Percentiles rank a stretch among this genome's conserved stretches.
Evolutionary conservation across 2,888 invertebrate genomes (phyloP).

Genomic region (Drosophila peninsularis): DNA sequence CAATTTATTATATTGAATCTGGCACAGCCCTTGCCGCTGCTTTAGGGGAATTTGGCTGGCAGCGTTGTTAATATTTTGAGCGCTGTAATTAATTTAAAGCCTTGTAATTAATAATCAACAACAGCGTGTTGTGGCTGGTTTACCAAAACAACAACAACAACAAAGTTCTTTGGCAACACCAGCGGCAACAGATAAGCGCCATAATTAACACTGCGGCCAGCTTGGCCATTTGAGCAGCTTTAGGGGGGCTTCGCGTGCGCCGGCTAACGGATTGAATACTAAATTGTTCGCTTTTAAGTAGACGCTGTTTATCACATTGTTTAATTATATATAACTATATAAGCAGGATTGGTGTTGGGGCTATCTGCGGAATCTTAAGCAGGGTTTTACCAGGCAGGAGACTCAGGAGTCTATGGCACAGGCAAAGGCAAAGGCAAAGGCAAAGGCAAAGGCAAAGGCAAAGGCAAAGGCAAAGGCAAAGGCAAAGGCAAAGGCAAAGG

Average conservation of each 20-base stretch:
- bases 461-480: too few relatives aligned
- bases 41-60: slow-evolving; percentile 38
- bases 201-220: slow-evolving; percentile 76
- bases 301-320: neutral
- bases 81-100: slow-evolving; percentile 77
- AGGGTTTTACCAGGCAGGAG: too few relatives aligned
- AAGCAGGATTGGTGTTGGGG: neutral
- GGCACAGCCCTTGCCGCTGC: slow-evolving; percentile 1
- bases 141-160: slow-evolving; percentile 26
- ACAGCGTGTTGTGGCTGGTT: slow-evolving; percentile 49
- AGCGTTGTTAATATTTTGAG: slow-evolving; percentile 73
- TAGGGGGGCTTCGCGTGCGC: slow-evolving; percentile 9
- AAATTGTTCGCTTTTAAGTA: slow-evolving; percentile 12
- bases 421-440: too few relatives aligned
- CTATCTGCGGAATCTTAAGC: too few relatives aligned
- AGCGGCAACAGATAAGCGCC: slow-evolving; percentile 65
- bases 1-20: slow-evolving; percentile 49
- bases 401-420: too few relatives aligned
- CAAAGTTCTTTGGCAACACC: slow-evolving; percentile 27
- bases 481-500: too few relatives aligned
- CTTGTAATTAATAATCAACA: slow-evolving; percentile 78
- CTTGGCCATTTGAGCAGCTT: slow-evolving; percentile 61
- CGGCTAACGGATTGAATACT: slow-evolving; percentile 9
- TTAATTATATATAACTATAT: neutral
- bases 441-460: too few relatives aligned